phyloP scores from a whole-genome alignment of 2,888 invertebrate genomes.

The Drosophila koepferae region DNA sequence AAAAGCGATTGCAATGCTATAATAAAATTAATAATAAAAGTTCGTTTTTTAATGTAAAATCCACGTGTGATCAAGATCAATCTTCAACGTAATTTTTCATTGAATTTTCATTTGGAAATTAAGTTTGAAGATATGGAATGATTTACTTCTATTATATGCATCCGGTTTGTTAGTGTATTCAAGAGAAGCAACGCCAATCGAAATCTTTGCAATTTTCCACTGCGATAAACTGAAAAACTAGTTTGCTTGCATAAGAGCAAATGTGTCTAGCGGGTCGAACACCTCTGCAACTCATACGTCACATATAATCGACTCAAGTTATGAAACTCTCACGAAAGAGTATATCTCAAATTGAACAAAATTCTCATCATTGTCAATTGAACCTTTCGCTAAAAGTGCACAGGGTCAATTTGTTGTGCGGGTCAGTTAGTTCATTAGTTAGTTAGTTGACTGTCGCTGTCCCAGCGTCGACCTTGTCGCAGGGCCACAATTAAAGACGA shows the following conservation, averaged over 20 bases:
- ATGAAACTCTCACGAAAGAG: neutral
- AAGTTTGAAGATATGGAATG: neutral
- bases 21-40: too few relatives aligned
- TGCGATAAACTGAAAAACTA: neutral
- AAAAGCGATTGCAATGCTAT: too few relatives aligned
- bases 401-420: slow-evolving; percentile 41
- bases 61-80: too few relatives aligned
- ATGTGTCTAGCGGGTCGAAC: neutral
- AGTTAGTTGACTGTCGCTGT: slow-evolving; percentile 1
- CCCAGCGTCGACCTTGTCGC: slow-evolving; percentile 34
- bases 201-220: neutral
- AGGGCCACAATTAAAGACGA: slow-evolving; percentile 30
- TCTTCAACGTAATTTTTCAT: neutral
- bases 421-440: slow-evolving; percentile 6
- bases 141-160: neutral
- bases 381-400: slow-evolving; percentile 25
- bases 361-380: slow-evolving; percentile 45
- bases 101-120: neutral
- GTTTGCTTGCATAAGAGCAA: slow-evolving; percentile 1
- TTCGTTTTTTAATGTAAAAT: too few relatives aligned
- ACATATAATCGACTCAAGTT: neutral
- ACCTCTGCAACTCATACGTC: neutral
- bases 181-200: neutral
- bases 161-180: neutral
- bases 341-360: neutral